Evolutionary conservation across 1,140 invertebrate genomes (phyloP).

Genomic region (Lerema accius): DNA sequence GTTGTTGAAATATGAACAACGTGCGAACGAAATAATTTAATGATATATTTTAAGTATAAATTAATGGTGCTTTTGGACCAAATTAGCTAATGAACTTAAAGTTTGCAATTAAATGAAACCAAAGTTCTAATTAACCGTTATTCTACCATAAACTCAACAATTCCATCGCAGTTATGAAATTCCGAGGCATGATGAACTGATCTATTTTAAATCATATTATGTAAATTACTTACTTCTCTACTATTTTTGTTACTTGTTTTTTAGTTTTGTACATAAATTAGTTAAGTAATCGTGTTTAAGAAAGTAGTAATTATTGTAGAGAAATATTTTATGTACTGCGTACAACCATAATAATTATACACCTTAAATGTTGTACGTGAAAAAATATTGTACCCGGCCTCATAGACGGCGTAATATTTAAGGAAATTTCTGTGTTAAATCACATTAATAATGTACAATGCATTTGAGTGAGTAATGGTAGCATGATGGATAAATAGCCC

Average conservation of each 20-base stretch:
- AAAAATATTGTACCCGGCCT: too few species aligned
- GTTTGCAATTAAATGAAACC: constrained; percentile 44
- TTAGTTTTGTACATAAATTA: constrained; percentile 66
- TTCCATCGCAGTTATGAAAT: not conserved
- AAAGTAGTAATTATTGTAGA: constrained; percentile 12
- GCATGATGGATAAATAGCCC: not conserved
- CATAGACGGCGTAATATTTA: constrained; percentile 12
- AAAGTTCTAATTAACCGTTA: constrained; percentile 49
- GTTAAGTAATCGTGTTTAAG: constrained; percentile 35
- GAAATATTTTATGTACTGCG: constrained; percentile 18
- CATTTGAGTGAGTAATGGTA: constrained; percentile 15
- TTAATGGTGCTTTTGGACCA: constrained; percentile 43
- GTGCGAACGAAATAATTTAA: constrained; percentile 46
- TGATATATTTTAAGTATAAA: constrained; percentile 46
- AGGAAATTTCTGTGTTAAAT: not conserved
- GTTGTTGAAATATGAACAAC: constrained; percentile 66
- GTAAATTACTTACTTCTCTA: constrained; percentile 1
- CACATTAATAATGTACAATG: constrained; percentile 21
- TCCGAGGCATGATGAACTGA: constrained; percentile 19
- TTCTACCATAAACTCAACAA: constrained; percentile 9
- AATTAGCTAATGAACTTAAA: constrained; percentile 45
- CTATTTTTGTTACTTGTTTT: constrained; percentile 60
- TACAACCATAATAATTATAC: constrained; percentile 16
- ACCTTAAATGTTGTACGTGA: not conserved
- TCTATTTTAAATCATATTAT: constrained; percentile 21